Conservation (phyloP, 2,888 invertebrate genomes). For the Leucoptera coffeella region DNA sequence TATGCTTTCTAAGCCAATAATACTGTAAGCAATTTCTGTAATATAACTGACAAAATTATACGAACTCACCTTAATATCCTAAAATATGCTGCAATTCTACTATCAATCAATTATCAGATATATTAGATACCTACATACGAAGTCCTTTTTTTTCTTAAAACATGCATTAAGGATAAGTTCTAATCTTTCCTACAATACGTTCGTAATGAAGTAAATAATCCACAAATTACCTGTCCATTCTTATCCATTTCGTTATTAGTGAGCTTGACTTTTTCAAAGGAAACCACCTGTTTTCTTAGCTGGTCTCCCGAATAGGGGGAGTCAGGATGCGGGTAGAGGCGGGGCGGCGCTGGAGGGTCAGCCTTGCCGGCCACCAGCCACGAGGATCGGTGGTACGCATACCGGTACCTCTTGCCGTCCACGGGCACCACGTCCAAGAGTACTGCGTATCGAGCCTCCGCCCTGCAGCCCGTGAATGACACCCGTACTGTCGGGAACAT, state of each 20-base stretch:
- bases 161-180: too few species aligned
- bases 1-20: too few species aligned
- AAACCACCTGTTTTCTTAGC: conserved; percentile 91
- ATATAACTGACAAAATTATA: too few species aligned
- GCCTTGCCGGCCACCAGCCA: conserved; percentile 99
- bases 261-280: conserved; percentile 96
- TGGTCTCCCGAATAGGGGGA: conserved; percentile 94
- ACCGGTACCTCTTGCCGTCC: conserved; percentile 93
- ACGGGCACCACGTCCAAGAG: conserved; percentile 95
- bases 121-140: too few species aligned
- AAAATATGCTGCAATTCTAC: too few species aligned
- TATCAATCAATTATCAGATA: too few species aligned
- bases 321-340: conserved; percentile 95
- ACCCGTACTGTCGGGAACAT: conserved; percentile 98
- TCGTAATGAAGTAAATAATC: too few species aligned
- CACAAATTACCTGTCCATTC: conserved; percentile 74
- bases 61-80: too few species aligned
- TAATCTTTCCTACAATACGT: too few species aligned
- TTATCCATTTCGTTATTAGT: conserved; percentile 98
- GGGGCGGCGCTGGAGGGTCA: conserved; percentile 89
- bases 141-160: too few species aligned
- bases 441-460: conserved; percentile 84
- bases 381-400: conserved; percentile 96
- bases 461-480: conserved; percentile 79
- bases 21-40: too few species aligned